These are phyloP conservation scores for Orientallactaga bullata DNA, from an alignment of 2,113 vertebrate species.

Conservation along the genomic window DNA sequence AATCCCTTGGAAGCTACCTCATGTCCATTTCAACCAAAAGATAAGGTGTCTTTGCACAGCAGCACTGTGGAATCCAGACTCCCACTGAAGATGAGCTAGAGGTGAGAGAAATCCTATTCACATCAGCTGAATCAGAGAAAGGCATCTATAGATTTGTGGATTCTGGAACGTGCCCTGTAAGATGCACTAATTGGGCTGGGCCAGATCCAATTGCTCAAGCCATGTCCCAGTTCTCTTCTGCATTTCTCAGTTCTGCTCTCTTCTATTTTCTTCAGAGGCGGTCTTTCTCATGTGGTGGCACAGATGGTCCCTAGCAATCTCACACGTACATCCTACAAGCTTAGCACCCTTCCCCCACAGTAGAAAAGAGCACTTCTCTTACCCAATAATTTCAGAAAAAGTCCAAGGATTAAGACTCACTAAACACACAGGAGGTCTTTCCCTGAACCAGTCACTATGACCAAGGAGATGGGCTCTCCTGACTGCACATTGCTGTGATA, in stretches of 20 bases:
- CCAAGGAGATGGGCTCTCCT: background rate
- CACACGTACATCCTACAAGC: background rate
- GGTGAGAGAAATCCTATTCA: background rate
- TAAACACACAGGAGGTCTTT: background rate
- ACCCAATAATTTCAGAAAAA: slow-evolving; percentile 36
- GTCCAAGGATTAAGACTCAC: background rate
- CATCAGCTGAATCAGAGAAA: background rate
- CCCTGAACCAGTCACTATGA: background rate
- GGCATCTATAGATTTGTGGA: background rate
- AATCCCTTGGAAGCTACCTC: background rate
- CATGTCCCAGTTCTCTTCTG: background rate
- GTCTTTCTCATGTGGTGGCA: slow-evolving; percentile 6
- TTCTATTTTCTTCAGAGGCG: background rate
- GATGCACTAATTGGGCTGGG: background rate
- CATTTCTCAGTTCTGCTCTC: background rate
- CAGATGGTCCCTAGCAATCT: slow-evolving; percentile 57
- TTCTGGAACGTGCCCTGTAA: background rate
- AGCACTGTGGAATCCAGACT: background rate
- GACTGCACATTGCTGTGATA: background rate
- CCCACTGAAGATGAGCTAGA: background rate
- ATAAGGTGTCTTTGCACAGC: background rate
- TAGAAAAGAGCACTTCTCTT: slow-evolving; percentile 15
- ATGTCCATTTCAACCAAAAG: background rate
- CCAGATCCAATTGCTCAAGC: background rate
- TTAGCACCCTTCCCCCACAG: background rate